These are phyloP conservation scores for Seira ritae DNA, from an alignment of 2,888 invertebrate genomes.

Conservation along the genomic window DNA sequence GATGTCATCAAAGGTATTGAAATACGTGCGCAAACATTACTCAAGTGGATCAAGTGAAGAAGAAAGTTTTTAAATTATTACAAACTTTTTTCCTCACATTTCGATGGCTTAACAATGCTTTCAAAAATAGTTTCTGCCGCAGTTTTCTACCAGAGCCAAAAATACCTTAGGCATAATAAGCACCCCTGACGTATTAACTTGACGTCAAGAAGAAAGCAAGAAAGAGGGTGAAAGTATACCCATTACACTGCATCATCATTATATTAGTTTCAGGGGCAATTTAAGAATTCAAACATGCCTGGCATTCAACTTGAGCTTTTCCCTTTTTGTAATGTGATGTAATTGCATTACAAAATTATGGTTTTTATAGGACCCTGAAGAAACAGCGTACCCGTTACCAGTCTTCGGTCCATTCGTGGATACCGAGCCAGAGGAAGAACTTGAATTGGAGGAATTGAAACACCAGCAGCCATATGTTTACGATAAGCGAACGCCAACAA, in stretches of 20 bases:
- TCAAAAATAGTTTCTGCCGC: no score
- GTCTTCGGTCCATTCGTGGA: slow-evolving; percentile 40
- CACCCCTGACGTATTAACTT: slow-evolving; percentile 10
- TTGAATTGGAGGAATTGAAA: slow-evolving; percentile 70
- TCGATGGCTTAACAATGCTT: no score
- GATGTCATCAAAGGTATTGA: no score
- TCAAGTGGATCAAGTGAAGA: no score
- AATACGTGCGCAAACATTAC: no score
- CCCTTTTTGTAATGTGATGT: no score
- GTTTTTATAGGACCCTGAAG: slow-evolving; percentile 27
- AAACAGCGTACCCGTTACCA: slow-evolving; percentile 23
- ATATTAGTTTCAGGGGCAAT: no score
- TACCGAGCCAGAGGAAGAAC: slow-evolving; percentile 65
- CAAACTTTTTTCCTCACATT: no score
- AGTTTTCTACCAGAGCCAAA: background rate
- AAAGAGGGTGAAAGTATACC: no score
- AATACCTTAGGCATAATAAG: slow-evolving; percentile 1
- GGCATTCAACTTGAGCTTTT: background rate
- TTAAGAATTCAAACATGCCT: slow-evolving; percentile 24
- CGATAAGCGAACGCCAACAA: slow-evolving; percentile 32
- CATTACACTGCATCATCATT: no score
- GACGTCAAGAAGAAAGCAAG: no score
- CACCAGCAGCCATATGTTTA: slow-evolving; percentile 40
- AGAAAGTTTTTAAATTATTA: no score
- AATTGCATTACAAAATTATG: background rate